Evolutionary conservation across 30 jellyfish, hydroid and myxozoan genomes (phyloP).

Genomic region (Turritopsis dohrnii): DNA sequence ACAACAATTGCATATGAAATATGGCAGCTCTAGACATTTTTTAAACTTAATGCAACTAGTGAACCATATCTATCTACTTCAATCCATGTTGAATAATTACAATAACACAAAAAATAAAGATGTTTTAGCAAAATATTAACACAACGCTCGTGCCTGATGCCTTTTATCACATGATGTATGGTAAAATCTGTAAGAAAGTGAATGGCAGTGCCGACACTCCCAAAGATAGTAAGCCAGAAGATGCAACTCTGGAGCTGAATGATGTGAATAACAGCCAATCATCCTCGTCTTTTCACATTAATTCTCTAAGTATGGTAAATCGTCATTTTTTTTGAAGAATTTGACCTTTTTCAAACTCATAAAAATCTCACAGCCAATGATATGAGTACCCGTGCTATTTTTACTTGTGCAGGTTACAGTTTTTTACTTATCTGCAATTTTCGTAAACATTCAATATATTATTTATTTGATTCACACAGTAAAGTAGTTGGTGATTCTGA

Average conservation of each 20-base stretch:
- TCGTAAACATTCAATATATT: too few species aligned
- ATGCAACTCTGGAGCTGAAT: not conserved
- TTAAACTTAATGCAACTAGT: not conserved
- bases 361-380: too few species aligned
- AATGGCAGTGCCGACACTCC: too few species aligned
- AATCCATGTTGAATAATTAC: not conserved
- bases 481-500: too few species aligned
- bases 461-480: too few species aligned
- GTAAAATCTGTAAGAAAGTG: too few species aligned
- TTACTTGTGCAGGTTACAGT: too few species aligned
- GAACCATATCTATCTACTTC: slow-evolving; percentile 4
- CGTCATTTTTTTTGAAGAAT: too few species aligned
- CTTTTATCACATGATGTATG: not conserved
- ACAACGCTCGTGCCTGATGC: not conserved
- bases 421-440: too few species aligned
- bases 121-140: not conserved
- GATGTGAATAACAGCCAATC: not conserved
- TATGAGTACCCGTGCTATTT: too few species aligned
- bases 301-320: too few species aligned
- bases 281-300: not conserved
- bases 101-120: not conserved
- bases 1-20: slow-evolving; percentile 36
- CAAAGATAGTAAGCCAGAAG: not conserved
- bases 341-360: too few species aligned
- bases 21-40: not conserved